Evolutionary conservation across 2,888 invertebrate species (phyloP), one percentile per base, ranked within the genome.

Genomic region (Clistopyga incitator): DNA sequence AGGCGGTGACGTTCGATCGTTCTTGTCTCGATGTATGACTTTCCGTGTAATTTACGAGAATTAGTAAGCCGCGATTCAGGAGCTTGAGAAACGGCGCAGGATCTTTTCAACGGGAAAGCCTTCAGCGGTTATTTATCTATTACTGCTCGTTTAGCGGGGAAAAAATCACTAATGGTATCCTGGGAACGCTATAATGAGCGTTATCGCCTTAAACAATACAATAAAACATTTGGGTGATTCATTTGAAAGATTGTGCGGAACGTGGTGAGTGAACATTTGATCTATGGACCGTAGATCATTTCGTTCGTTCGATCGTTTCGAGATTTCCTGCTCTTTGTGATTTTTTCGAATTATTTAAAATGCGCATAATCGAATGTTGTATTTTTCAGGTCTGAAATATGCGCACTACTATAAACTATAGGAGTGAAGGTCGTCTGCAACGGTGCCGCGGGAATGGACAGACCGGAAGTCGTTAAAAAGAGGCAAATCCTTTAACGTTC

Each of bases 141-240:
- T 59, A 79, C 65, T 56, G 65, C 56, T 59, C 68, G 11, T 45
- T 38, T 11, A 18, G 15, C n/a, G 50, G 42, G 68, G 61, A 20
- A 52, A 78, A 54, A 59, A 65, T 59, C 8, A 65, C 56, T 25
- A 59, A 34, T n/a, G 75, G 79, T 52, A 83, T 83, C 52, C 47
- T 29, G 29, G 74, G 78, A 75, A 81, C 84, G 84, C 78, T 74
- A 78, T 84, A 84, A 84, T 59, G 77, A 84, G 68, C 20, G 23
- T 59, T 64, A 23, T 42, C 68, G 64, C 64, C 72, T 78, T 77
- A 54, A 47, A 54, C 20, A 76, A 38, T n/a, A 34, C 34, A 52
- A 54, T 20, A 20, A 56, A 74, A 52, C 23, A 64, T 64, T 18
- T 71, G 47, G 47, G 50, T 67, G 68, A 74, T 80, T 72, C 68